Base-by-base conservation (phyloP, 1,140 invertebrate species). In the Drosophila nigrodunni region DNA sequence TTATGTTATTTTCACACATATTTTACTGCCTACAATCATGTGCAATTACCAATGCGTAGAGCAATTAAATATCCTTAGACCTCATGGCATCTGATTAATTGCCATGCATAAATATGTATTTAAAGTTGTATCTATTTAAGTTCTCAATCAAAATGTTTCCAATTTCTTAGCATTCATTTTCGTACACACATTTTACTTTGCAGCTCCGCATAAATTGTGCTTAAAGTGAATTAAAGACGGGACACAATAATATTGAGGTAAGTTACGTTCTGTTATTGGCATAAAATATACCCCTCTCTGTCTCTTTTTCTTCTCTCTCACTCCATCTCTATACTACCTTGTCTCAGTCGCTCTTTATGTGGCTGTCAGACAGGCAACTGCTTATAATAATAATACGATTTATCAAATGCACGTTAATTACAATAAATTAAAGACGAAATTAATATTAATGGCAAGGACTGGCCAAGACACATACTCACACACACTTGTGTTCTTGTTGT, bases 371-470 rank as follows among this genome's bases (percentile, higher is more conserved):
- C 67, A 69, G 57, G 66, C 72, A 79, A 71, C 82, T 88, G 79
- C 81, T 87, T 88, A 88, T 87, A 88, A 87, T 87, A 88, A 88
- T 87, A 88, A 88, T 71, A 72, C 83, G 77, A 87, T 87, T 87
- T 87, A 87, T 87, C 83, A 87, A 87, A 87, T 89, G 83, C 80
- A 88, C 83, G 85, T 88, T 89, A 88, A 88, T 88, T 89, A 88
- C 77, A 88, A 88, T 88, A 89, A 88, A 88, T 88, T 89, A 88
- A 88, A 88, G 77, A 77, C 83, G 73, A 88, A 88, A 88, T 88
- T 88, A 88, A 88, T 88, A 88, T 88, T 89, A 88, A 88, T 88
- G 83, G 77, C 83, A 80, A 55, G 61, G 74, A 41, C 80, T 85
- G 83, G 60, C 74, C 44, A 52, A 60, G 54, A 74, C 62, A 74